Conservation (phyloP, 2,113 vertebrate genomes). For the Erpornis zantholeuca region DNA sequence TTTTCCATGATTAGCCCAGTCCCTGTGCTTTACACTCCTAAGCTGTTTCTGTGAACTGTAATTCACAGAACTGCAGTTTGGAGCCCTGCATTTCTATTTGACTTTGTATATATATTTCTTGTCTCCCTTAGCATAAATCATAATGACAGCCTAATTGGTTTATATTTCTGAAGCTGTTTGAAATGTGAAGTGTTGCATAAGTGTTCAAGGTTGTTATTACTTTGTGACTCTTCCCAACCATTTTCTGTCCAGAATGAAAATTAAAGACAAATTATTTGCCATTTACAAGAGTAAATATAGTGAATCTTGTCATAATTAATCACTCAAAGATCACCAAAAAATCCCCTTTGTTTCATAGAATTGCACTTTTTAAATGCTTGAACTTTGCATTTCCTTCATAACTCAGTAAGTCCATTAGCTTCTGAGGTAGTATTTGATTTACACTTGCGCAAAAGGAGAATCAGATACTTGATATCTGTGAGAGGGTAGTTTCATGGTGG, state of each 20-base stretch:
- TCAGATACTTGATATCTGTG: background rate
- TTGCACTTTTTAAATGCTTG: background rate
- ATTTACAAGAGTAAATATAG: conserved; percentile 20
- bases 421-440: background rate
- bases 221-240: conserved; percentile 17
- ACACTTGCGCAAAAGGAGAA: rapidly evolving
- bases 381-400: background rate
- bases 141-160: conserved; percentile 58
- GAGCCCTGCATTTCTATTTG: conserved; percentile 5
- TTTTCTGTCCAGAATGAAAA: conserved; percentile 28
- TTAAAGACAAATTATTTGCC: conserved; percentile 21
- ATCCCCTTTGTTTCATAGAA: background rate
- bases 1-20: background rate
- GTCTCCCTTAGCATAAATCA: conserved; percentile 44
- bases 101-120: conserved; percentile 52
- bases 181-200: conserved; percentile 38
- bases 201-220: conserved; percentile 39
- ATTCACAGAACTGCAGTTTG: background rate
- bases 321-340: background rate
- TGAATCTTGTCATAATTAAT: conserved; percentile 1
- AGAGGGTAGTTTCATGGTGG: background rate
- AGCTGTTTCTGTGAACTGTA: background rate
- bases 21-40: background rate
- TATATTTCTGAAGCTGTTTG: conserved; percentile 34
- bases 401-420: background rate